These are phyloP conservation scores for Cryptus viduatorius DNA, from an alignment of 2,888 invertebrate genomes.

Conservation along the genomic window DNA sequence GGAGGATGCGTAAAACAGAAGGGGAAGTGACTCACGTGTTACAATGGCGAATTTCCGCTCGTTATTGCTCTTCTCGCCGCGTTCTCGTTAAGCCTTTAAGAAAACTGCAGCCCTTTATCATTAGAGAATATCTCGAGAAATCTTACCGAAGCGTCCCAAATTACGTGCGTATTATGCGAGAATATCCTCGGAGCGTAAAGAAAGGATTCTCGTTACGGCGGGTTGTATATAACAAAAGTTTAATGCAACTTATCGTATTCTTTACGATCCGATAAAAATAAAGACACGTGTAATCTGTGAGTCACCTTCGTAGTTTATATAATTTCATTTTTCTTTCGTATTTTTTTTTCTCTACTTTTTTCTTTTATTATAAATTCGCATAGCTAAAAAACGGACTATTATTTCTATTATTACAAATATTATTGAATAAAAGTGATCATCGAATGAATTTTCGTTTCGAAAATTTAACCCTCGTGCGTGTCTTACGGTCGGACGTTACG, in stretches of 20 bases:
- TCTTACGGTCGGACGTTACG: slow-evolving; percentile 4
- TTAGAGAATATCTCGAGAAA: slow-evolving; percentile 36
- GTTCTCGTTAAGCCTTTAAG: slow-evolving; percentile 9
- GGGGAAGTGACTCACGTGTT: slow-evolving; percentile 59
- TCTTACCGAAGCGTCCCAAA: slow-evolving; percentile 49
- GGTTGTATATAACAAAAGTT: slow-evolving; percentile 13
- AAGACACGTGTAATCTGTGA: slow-evolving; percentile 20
- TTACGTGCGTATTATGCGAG: slow-evolving; percentile 54
- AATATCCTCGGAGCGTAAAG: slow-evolving; percentile 33
- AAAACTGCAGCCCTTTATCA: slow-evolving; percentile 55
- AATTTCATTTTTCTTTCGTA: not conserved
- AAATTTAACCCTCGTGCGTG: not conserved
- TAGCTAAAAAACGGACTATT: not conserved
- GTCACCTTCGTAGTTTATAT: slow-evolving; percentile 40
- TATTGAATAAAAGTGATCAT: not conserved
- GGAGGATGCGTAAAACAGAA: slow-evolving; percentile 13
- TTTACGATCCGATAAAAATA: not conserved
- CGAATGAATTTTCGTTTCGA: not conserved
- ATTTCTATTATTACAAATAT: not conserved
- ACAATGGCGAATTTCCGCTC: slow-evolving; percentile 52
- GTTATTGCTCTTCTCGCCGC: slow-evolving; percentile 28
- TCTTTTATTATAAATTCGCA: not conserved
- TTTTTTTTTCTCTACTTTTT: not conserved
- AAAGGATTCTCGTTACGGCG: slow-evolving; percentile 28
- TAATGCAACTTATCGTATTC: slow-evolving; percentile 1